Evolutionary conservation across 2,797 vertebrate genomes (phyloP), one percentile per base, ranked within the genome.

Genomic region (Alca torda): DNA sequence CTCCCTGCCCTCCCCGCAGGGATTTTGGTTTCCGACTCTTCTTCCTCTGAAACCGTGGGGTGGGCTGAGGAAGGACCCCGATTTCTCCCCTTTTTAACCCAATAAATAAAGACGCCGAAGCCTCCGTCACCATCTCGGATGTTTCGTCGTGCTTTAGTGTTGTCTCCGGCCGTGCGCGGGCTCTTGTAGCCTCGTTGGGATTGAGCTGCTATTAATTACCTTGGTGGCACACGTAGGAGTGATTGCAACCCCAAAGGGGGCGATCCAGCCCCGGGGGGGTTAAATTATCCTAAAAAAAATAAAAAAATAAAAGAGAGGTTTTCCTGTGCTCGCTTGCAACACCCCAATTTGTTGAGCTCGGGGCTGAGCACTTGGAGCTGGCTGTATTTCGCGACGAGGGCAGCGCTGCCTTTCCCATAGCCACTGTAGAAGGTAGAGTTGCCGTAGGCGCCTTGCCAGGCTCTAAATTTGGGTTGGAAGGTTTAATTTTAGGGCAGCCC

Each of bases 351-450:
- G 83, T 31, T 26, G 33, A 53, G 51, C 17, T 24, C 8, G 50
- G 26, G 26, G 19, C 74, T 41, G 67, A 23, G 25, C 13, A 5
- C 81, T 54, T 37, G 37, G 35, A 41, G 54, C 35, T 19, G 23
- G 26, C 24, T 41, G 43, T 41, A 8, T 43, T 48, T 46, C 2
- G 16, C 33, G 25, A 2, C 0, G 4, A 68, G 60, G 54, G 28
- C 37, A 31, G 33, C 2, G 1, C 24, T 28, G 41, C 63, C 57
- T 77, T 87, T n/a, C 37, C 60, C 46, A 5, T 3, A 54, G 53
- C 33, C 30, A 0, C 59, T 51, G 3, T 26, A 11, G 9, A n/a
- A 21, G 0, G 5, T 2, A 1, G 21, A 19, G 31, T 7, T 46
- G 30, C 72, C 23, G 5, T 24, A 56, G 81, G 81, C 3, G 13